Percentiles rank a stretch among this genome's conserved stretches.
phyloP scores from a whole-genome alignment of 2,113 vertebrate species.

The Dendropsophus ebraccatus region DNA sequence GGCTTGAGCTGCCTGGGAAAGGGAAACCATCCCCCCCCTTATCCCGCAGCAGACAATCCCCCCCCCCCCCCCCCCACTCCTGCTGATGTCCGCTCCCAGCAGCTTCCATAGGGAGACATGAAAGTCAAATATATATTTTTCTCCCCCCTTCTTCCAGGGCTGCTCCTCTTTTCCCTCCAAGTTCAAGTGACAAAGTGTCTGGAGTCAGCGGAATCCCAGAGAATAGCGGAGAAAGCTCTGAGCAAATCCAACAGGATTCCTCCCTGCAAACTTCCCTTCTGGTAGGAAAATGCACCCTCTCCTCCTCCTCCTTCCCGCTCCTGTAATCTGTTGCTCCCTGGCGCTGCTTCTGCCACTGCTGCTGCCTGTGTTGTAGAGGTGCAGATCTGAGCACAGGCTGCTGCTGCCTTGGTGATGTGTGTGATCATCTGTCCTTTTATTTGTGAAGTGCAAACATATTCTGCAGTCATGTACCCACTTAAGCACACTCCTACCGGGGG shows the following conservation, averaged over 20 bases:
- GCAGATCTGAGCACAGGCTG: constrained; percentile 2
- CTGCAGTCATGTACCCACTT: constrained; percentile 44
- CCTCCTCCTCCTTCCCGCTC: neutral
- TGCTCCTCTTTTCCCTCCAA: constrained; percentile 84
- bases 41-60: neutral
- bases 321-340: constrained; percentile 24
- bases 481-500: neutral
- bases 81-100: neutral
- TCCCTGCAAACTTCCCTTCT: constrained; percentile 80
- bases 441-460: constrained; percentile 50
- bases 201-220: constrained; percentile 86
- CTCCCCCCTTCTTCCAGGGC: constrained; percentile 83
- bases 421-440: constrained; percentile 46
- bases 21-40: neutral
- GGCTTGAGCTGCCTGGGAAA: constrained; percentile 63
- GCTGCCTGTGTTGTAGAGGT: constrained; percentile 22
- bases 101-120: constrained; percentile 75
- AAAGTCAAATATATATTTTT: constrained; percentile 81
- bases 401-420: constrained; percentile 45
- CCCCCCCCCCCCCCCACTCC: neutral
- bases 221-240: constrained; percentile 82
- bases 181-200: constrained; percentile 88
- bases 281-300: constrained; percentile 70
- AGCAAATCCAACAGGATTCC: constrained; percentile 74
- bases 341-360: neutral